Evolutionary conservation across 2,797 vertebrate genomes (phyloP).

Genomic region (Myiothlypis chrysogaster): DNA sequence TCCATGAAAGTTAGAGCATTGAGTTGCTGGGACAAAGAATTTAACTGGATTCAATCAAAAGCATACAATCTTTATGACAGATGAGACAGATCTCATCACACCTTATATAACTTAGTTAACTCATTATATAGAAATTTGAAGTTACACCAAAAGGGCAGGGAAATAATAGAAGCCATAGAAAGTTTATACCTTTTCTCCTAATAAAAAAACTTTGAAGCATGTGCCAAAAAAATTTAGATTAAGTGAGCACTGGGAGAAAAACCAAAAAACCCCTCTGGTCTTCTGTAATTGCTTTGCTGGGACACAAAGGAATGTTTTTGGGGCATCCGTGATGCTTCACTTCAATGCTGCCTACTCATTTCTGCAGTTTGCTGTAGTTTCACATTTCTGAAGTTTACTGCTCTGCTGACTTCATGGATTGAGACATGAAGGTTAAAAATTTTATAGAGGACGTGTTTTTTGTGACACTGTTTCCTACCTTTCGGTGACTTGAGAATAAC

Average conservation of each 20-base stretch:
- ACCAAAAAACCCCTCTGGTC: rapidly evolving
- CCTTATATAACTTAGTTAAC: background rate
- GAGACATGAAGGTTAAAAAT: background rate
- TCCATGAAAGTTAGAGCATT: background rate
- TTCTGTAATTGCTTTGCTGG: background rate
- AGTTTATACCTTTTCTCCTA: background rate
- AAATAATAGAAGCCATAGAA: background rate
- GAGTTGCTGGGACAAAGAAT: background rate
- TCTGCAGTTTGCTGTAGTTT: background rate
- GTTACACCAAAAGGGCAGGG: background rate
- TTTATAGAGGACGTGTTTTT: background rate
- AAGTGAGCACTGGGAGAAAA: background rate
- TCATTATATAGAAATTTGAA: background rate
- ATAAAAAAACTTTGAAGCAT: background rate
- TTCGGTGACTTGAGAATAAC: background rate
- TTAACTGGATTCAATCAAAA: background rate
- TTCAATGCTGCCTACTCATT: background rate
- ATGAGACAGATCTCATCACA: background rate
- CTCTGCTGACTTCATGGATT: background rate
- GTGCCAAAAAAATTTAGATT: background rate
- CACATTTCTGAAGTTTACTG: background rate
- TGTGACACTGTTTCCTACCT: background rate
- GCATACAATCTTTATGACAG: background rate
- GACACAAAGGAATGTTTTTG: rapidly evolving
- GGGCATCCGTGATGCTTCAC: rapidly evolving